Percentiles rank a stretch among this genome's conserved stretches.
Conservation (phyloP, 2,888 invertebrate genomes). For the Cheilosia pagana region DNA sequence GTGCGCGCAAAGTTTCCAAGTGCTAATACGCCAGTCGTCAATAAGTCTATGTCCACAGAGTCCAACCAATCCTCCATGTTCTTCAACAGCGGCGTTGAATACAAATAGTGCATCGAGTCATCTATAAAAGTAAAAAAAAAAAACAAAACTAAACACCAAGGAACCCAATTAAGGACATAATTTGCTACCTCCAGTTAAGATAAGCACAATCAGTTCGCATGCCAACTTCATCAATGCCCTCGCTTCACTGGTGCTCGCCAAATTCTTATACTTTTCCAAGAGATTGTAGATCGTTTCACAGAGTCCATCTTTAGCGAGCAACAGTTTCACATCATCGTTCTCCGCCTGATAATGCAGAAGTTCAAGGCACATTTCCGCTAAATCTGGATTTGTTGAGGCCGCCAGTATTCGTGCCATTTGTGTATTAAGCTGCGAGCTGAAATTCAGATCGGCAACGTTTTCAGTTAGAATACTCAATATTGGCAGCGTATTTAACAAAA, state of each 20-base stretch:
- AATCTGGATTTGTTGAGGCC: conserved; percentile 88
- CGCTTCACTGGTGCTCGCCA: conserved; percentile 87
- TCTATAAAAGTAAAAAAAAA: conserved; percentile 85
- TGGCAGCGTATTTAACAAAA: conserved; percentile 85
- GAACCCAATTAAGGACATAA: background rate
- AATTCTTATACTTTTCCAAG: conserved; percentile 88
- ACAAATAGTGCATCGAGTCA: conserved; percentile 94
- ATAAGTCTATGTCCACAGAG: conserved; percentile 88
- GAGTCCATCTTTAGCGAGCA: conserved; percentile 90
- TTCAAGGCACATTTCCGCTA: conserved; percentile 91
- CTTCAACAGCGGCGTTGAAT: conserved; percentile 88
- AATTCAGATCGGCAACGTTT: conserved; percentile 86
- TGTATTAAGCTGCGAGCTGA: conserved; percentile 85
- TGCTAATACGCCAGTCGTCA: conserved; percentile 92
- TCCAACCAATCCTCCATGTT: conserved; percentile 91
- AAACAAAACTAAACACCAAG: background rate
- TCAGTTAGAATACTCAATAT: conserved; percentile 87
- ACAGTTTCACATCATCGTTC: conserved; percentile 90
- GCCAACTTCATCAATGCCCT: conserved; percentile 91
- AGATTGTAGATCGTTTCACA: conserved; percentile 90
- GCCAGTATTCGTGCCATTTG: conserved; percentile 86
- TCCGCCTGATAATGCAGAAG: conserved; percentile 90
- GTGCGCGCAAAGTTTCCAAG: conserved; percentile 95
- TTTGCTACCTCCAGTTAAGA: conserved; percentile 91
- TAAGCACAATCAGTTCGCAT: conserved; percentile 92